These are phyloP conservation scores for Xylota sylvarum DNA, from an alignment of 2,888 invertebrate species.

Conservation along the genomic window DNA sequence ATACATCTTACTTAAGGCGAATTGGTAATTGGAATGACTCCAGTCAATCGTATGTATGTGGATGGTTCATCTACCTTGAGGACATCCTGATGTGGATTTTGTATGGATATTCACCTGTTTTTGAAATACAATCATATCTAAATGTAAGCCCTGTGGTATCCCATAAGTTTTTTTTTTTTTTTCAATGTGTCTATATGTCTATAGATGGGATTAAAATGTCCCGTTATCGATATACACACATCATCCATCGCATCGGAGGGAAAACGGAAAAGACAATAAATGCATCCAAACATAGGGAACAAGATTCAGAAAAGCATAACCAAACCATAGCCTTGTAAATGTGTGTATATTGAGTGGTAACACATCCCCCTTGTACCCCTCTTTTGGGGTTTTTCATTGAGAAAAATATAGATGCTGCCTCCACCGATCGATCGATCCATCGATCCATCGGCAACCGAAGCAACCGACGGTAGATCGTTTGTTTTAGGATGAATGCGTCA, in stretches of 20 bases:
- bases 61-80: background rate
- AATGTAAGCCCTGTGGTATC: constrained; percentile 10
- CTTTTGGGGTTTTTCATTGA: constrained; percentile 37
- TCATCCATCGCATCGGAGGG: background rate
- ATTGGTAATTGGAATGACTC: background rate
- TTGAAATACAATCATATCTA: background rate
- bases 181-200: background rate
- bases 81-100: background rate
- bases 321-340: background rate
- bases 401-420: constrained; percentile 22
- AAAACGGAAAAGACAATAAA: constrained; percentile 1
- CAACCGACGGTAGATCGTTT: constrained; percentile 36
- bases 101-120: constrained; percentile 1
- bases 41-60: background rate
- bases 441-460: constrained; percentile 23
- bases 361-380: background rate
- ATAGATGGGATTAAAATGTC: constrained; percentile 1
- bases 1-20: background rate
- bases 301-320: background rate
- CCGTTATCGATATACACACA: constrained; percentile 18
- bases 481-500: constrained; percentile 42
- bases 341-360: background rate
- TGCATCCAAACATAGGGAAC: background rate
- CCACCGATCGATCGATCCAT: constrained; percentile 2
- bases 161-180: background rate